A percentile compares a stretch with the other conserved stretches of the same genome.
These are phyloP conservation scores for Petromus typicus DNA, from an alignment of 2,113 vertebrate genomes.

Conservation along the genomic window DNA sequence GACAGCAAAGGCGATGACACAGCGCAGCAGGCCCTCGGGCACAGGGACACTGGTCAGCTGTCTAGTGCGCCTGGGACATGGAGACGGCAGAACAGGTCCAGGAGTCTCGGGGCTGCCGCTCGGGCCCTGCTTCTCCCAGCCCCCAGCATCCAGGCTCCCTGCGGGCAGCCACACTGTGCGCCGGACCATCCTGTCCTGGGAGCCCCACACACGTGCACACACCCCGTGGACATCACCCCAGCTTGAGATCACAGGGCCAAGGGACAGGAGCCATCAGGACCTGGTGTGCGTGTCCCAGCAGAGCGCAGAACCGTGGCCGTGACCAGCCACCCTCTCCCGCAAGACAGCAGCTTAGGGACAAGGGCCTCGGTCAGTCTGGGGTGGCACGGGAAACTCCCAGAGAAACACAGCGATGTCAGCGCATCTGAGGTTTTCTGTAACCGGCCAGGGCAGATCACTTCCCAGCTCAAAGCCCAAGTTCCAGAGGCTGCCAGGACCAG, in stretches of 20 bases:
- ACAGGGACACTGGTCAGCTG: neutral
- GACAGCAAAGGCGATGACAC: neutral
- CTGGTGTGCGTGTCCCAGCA: neutral
- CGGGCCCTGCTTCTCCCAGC: neutral
- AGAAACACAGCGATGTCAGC: neutral
- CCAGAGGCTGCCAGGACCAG: slow-evolving; percentile 52
- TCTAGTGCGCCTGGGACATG: fast-evolving
- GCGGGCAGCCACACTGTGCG: neutral
- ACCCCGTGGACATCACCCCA: neutral
- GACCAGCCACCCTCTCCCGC: neutral
- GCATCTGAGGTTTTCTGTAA: slow-evolving; percentile 18
- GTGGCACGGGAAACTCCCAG: neutral
- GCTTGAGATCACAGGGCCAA: neutral
- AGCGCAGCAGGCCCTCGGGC: neutral
- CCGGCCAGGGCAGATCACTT: neutral
- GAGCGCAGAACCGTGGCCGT: neutral
- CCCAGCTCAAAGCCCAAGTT: slow-evolving; percentile 19
- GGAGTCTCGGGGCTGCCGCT: neutral
- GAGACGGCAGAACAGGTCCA: fast-evolving
- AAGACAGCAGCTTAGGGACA: neutral
- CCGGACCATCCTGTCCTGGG: neutral
- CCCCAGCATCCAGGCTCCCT: neutral
- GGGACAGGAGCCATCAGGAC: neutral
- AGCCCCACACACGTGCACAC: neutral
- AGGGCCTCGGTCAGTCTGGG: neutral